These are phyloP conservation scores for Drosophila navojoa DNA, from an alignment of 1,140 invertebrate genomes.

Conservation along the genomic window DNA sequence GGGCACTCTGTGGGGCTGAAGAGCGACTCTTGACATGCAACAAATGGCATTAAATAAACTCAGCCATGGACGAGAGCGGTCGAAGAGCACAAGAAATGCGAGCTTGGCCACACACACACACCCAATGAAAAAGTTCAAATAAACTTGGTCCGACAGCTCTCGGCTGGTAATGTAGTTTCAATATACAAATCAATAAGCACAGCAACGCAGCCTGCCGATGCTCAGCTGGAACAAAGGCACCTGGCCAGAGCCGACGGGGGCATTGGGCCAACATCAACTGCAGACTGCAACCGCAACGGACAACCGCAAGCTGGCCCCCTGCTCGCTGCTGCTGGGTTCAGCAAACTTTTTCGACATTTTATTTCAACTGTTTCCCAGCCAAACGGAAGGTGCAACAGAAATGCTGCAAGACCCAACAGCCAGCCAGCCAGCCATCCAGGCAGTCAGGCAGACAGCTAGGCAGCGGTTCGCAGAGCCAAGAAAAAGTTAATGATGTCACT, in stretches of 20 bases:
- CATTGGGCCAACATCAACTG: background rate
- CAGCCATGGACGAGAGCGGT: slow-evolving; percentile 46
- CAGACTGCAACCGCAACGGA: slow-evolving; percentile 16
- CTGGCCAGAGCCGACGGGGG: background rate
- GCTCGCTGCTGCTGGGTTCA: slow-evolving; percentile 30
- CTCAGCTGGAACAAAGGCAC: slow-evolving; percentile 28
- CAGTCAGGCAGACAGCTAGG: background rate
- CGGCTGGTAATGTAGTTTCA: slow-evolving; percentile 80
- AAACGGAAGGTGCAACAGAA: slow-evolving; percentile 36
- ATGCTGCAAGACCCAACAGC: slow-evolving; percentile 31
- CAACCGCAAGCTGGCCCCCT: slow-evolving; percentile 40
- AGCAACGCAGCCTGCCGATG: background rate
- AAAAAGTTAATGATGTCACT: slow-evolving; percentile 80
- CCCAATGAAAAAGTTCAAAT: slow-evolving; percentile 69
- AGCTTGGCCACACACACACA: slow-evolving; percentile 45
- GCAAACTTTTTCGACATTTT: slow-evolving; percentile 69
- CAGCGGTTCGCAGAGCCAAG: slow-evolving; percentile 12
- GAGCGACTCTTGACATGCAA: slow-evolving; percentile 40
- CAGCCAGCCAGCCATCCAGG: background rate
- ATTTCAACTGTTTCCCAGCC: slow-evolving; percentile 30
- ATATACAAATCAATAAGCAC: slow-evolving; percentile 81
- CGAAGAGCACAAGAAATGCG: slow-evolving; percentile 46
- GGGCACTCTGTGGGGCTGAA: background rate
- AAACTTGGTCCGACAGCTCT: slow-evolving; percentile 65
- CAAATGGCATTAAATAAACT: slow-evolving; percentile 64